Percentiles rank a stretch among this genome's conserved stretches.
Evolutionary conservation across 2,888 invertebrate species (phyloP).

Genomic region (Girardia tigrina): DNA sequence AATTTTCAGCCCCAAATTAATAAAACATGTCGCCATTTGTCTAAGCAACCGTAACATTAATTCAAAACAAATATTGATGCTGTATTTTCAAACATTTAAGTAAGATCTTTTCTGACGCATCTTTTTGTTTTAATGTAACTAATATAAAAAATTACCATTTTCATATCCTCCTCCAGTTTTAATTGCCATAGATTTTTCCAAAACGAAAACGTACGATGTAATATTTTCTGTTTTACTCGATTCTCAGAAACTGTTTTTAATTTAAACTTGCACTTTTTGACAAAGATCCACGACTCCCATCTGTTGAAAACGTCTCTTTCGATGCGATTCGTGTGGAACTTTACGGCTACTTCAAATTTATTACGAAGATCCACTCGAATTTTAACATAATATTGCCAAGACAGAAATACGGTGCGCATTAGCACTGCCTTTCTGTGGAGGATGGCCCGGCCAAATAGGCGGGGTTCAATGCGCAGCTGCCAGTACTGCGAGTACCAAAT

Average conservation of each 20-base stretch:
- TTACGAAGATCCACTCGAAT: not conserved
- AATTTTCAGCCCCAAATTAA: no score
- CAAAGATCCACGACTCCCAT: not conserved
- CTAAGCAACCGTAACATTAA: no score
- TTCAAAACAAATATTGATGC: no score
- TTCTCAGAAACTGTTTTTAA: no score
- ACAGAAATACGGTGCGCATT: not conserved
- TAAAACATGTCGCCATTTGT: no score
- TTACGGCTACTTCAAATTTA: not conserved
- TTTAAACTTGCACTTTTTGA: not conserved
- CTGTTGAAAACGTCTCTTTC: not conserved
- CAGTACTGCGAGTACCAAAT: constrained; percentile 14
- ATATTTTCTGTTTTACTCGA: no score
- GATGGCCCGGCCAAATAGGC: not conserved
- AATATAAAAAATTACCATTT: not conserved
- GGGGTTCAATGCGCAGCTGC: not conserved
- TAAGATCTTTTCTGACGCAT: no score
- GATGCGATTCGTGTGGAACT: not conserved
- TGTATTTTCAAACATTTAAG: no score
- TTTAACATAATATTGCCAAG: not conserved
- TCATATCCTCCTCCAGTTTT: not conserved
- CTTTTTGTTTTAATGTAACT: no score
- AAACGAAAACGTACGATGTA: no score
- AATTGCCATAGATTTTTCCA: not conserved
- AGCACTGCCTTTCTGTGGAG: not conserved